Base-by-base conservation (phyloP, 2,113 vertebrate species). In the Datnioides undecimradiatus region DNA sequence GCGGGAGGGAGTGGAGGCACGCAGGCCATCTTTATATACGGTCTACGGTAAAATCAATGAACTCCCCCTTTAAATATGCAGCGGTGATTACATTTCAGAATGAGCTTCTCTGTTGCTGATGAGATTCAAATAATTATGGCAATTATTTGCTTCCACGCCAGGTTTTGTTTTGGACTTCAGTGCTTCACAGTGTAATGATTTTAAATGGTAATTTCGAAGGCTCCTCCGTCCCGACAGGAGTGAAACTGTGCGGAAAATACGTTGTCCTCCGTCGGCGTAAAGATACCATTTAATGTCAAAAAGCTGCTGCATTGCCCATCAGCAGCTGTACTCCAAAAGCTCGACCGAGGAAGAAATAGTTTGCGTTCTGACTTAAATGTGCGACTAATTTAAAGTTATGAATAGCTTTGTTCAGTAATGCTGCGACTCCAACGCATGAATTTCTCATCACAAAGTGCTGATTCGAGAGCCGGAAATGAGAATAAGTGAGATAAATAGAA, bases 401-500 rank as follows among this genome's bases (percentile, higher is more conserved):
- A 49, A 21, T 13, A 12, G 7, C 62, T 68, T 49, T 48, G 8
- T 68, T 6, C 16, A 29, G 27, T 34, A 21, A 27, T 33, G 19
- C 51, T 1, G 10, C 27, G 25, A 38, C 63, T 73, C 13, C 54
- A 52, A 54, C 51, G 72, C 16, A 36, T 25, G 25, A 13, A 40
- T 52, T 51, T 41, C 43, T 66, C 36, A 76, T 67, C 11, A 57
- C 33, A 25, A n/a, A 46, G 23, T 25, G 73, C 5, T 59, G 23
- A 1, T 49, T 21, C 41, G 40, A 38, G 31, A 65, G 29, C 2
- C 21, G 66, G 16, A 66, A 49, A 54, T 41, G 74, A 63, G 46
- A 79, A 68, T 33, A 66, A 51, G 14, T 33, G 60, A 73, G 41
- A 71, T 49, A 25, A 76, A 71, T 27, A 57, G 59, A 68, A 31